Evolutionary conservation across 2,797 vertebrate species (phyloP).

Genomic region (Tragelaphus eurycerus): DNA sequence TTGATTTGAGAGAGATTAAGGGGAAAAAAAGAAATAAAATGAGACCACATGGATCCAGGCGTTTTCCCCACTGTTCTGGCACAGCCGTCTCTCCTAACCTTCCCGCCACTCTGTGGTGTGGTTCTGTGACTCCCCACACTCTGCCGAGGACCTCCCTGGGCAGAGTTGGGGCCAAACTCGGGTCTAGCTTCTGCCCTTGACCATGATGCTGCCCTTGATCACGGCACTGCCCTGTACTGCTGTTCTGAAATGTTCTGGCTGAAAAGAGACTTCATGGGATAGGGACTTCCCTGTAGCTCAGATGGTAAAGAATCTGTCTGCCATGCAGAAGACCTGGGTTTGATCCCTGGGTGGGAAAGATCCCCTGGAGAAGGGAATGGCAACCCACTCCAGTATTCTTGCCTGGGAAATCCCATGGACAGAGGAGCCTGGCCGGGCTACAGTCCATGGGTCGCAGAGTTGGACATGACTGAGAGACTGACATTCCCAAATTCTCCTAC

Average conservation of each 20-base stretch:
- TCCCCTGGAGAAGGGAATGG: neutral
- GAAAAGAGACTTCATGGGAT: neutral
- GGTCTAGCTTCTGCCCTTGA: neutral
- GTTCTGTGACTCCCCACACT: rapidly evolving
- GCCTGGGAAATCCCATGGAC: neutral
- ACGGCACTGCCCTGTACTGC: rapidly evolving
- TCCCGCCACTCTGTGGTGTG: rapidly evolving
- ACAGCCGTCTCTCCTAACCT: neutral
- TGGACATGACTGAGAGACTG: neutral
- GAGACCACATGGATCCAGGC: neutral
- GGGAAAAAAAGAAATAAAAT: neutral
- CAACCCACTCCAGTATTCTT: neutral
- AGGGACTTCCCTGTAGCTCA: neutral
- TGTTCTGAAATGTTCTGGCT: neutral
- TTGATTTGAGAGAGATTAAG: neutral
- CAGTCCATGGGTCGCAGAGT: rapidly evolving
- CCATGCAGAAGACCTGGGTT: neutral
- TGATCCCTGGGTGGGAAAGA: neutral
- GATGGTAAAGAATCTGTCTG: neutral
- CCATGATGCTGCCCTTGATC: neutral
- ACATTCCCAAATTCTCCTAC: rapidly evolving
- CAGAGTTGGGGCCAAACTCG: neutral
- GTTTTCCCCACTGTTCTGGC: rapidly evolving
- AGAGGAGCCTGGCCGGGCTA: rapidly evolving
- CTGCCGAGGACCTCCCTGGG: rapidly evolving